phyloP scores from a whole-genome alignment of 2,113 vertebrate genomes.

The Axis porcinus region DNA sequence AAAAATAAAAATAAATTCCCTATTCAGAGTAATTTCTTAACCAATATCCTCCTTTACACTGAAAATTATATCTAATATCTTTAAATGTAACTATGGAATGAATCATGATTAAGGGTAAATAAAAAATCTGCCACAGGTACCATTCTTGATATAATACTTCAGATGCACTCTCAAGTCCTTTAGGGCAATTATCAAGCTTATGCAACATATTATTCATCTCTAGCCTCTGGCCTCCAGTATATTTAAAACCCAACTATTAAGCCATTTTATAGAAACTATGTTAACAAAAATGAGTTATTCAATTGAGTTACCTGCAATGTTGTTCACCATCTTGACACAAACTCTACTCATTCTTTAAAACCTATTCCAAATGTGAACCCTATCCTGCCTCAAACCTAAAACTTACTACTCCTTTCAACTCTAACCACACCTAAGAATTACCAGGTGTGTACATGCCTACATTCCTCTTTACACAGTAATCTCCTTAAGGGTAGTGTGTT shows the following conservation, averaged over 20 bases:
- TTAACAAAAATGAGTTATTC: neutral
- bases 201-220: neutral
- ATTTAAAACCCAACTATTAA: neutral
- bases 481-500: neutral
- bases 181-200: neutral
- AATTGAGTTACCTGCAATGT: neutral
- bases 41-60: neutral
- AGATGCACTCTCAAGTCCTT: neutral
- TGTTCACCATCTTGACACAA: neutral
- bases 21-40: neutral
- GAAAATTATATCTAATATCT: neutral
- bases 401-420: neutral
- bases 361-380: neutral
- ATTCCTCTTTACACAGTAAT: neutral
- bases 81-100: neutral
- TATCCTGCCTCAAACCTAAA: neutral
- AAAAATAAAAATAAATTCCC: neutral
- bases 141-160: neutral
- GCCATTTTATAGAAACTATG: neutral
- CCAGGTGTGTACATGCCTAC: neutral
- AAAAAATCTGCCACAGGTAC: neutral
- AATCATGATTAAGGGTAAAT: neutral
- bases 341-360: constrained; percentile 10
- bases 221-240: neutral
- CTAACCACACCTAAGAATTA: neutral